A percentile compares a stretch with the other conserved stretches of the same genome.
Conservation (phyloP, 1,140 invertebrate species). For the Atta texana region DNA sequence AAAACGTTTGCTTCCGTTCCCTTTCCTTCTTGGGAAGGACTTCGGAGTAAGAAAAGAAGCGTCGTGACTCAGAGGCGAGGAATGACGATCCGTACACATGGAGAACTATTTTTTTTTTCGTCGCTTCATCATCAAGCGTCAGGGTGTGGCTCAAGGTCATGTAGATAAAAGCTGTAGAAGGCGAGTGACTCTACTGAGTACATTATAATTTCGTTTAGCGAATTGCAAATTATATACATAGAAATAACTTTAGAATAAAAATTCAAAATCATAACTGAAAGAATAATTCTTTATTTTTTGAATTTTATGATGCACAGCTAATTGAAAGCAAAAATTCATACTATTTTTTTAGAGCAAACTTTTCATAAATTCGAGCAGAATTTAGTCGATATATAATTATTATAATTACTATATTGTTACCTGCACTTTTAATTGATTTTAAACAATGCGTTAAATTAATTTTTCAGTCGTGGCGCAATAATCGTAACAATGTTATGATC, state of each 20-base stretch:
- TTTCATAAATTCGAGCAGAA: neutral
- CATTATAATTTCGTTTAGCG: neutral
- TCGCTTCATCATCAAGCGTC: slow-evolving; percentile 23
- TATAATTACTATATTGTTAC: neutral
- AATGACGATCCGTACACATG: neutral
- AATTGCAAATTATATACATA: neutral
- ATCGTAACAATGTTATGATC: neutral
- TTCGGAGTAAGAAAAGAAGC: neutral
- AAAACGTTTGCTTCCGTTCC: slow-evolving; percentile 11
- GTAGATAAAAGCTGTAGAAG: slow-evolving; percentile 31
- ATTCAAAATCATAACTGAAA: neutral
- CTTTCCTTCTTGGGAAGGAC: neutral
- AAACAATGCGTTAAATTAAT: neutral
- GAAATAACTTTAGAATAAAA: neutral
- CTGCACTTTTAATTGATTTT: neutral
- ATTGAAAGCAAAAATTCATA: neutral
- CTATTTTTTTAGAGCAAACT: neutral
- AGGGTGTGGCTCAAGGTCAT: slow-evolving; percentile 7
- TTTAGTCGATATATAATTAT: neutral
- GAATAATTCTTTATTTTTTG: neutral
- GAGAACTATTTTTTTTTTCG: slow-evolving; percentile 47
- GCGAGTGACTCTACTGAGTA: neutral
- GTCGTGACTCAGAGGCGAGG: slow-evolving; percentile 55
- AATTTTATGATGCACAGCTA: neutral
- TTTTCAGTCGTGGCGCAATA: neutral